Base-by-base conservation (phyloP, 1,140 invertebrate species). In the Drosophila trapezifrons region DNA sequence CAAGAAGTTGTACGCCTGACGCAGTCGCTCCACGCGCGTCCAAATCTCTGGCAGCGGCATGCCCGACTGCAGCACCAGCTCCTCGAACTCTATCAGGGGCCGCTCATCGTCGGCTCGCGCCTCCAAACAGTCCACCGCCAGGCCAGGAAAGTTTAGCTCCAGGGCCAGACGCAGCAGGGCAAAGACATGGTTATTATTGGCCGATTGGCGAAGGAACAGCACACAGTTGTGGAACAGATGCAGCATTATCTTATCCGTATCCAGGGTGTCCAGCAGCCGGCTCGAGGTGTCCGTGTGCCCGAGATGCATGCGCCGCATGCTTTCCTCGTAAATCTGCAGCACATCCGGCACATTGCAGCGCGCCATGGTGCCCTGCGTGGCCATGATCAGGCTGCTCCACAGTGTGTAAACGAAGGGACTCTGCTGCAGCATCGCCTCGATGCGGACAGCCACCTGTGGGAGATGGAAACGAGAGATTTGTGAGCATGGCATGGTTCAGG, bases 21-120 rank as follows among this genome's bases (percentile, higher is more conserved):
- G 92, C 15, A 96, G 79, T 8, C 93, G 93, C 82, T 96, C 95
- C 22, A 95, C 92, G 63, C 95, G 93, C 22, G 95, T 91, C 95
- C 95, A 96, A 27, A 96, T 91, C 76, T 95, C 94, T 73, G 94
- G 94, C 67, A 95, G 92, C 4, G 95, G 95, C 58, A 95, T 84
- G 60, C 94, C 93, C 6, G 94, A 95, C 29, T 92, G 92, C 46
- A 95, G 87, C 65, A 95, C 93, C 6, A 94, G 78, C 83, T 95
- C 95, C 90, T 96, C 95, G 83, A 94, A 92, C 35, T 94, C 94
- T 37, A 94, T 91, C n/a, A 95, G 80, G 59, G 93, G 92, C 8
- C 92, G 91, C 70, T 95, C 94, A 55, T 94, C 92, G 15, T 92
- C 85, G 18, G 86, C 90, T 35, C 81, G 51, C 38, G 93, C 92